Evolutionary conservation across 2,797 vertebrate genomes (phyloP), one percentile per base, ranked within the genome.

Genomic region (Poecilia velifera): DNA sequence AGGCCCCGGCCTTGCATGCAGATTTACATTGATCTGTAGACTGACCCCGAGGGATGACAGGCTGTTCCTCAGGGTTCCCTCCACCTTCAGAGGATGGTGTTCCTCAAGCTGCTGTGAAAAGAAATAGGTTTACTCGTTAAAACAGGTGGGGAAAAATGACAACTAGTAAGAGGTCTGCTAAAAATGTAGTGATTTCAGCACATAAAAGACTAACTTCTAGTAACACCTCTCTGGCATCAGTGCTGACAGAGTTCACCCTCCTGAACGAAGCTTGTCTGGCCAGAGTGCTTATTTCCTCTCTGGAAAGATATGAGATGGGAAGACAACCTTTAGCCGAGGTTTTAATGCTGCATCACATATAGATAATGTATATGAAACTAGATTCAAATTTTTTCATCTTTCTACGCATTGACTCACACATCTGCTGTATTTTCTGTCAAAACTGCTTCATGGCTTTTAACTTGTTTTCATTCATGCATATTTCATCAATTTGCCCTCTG

Each of bases 201-300:
- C 3, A 55, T 55, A 12, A 59, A 31, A 80, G 53, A 87, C 76
- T 68, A 64, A 82, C 59, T 83, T n/a, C 79, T 28, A 25, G 51
- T 92, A 94, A 91, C 89, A 71, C 70, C 91, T 90, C 92, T 93
- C 93, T 92, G 82, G 88, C 71, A 3, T 96, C 95, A 10, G 93
- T 95, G 87, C 90, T 95, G 77, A 84, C 45, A 1, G 96, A 96
- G 87, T 95, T 94, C 72, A 96, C 82, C 71, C 95, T 96, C 80
- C 96, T 93, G 74, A 96, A 74, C 1, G 96, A 97, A 0, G 96
- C 94, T 68, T 97, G 95, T 51, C 96, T 94, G 62, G 96, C 94
- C 16, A 97, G 92, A 49, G 95, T 96, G 82, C 66, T 91, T 51
- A 97, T 95, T 87, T 96, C 95, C 66, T 95, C 93, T 73, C 96